Evolutionary conservation across 2,113 vertebrate genomes (phyloP).

Genomic region (Macaca mulatta): DNA sequence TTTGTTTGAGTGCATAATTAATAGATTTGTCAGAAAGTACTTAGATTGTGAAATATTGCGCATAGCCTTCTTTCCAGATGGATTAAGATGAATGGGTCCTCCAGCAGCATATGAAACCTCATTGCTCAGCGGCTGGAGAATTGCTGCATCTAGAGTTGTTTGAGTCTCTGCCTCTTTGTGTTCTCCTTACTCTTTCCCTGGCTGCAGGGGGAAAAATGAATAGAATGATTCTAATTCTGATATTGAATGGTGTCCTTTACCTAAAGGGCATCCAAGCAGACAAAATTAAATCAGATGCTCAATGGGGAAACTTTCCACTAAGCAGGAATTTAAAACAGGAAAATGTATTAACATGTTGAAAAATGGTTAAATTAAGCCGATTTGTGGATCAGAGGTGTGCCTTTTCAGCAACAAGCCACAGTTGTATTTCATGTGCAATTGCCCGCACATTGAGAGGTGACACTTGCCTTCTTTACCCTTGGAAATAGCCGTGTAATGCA

Average conservation of each 20-base stretch:
- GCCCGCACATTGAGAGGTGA: slow-evolving; percentile 62
- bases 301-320: slow-evolving; percentile 69
- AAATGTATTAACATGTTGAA: slow-evolving; percentile 69
- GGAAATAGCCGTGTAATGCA: slow-evolving; percentile 51
- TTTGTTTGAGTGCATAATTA: slow-evolving; percentile 86
- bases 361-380: slow-evolving; percentile 69
- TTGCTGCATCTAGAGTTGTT: slow-evolving; percentile 74
- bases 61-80: slow-evolving; percentile 79
- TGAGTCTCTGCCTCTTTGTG: slow-evolving; percentile 71
- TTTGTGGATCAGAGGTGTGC: slow-evolving; percentile 64
- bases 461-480: slow-evolving; percentile 70
- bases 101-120: slow-evolving; percentile 77
- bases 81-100: slow-evolving; percentile 85
- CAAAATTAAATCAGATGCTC: slow-evolving; percentile 77
- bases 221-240: slow-evolving; percentile 75
- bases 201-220: slow-evolving; percentile 71
- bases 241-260: slow-evolving; percentile 74
- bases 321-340: slow-evolving; percentile 70
- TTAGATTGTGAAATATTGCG: slow-evolving; percentile 84
- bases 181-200: slow-evolving; percentile 65
- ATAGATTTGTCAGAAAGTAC: slow-evolving; percentile 85
- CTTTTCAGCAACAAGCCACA: slow-evolving; percentile 66
- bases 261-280: slow-evolving; percentile 78
- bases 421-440: slow-evolving; percentile 74
- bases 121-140: slow-evolving; percentile 78